phyloP scores from a whole-genome alignment of 2,797 vertebrate species.

The Vireo griseus region DNA sequence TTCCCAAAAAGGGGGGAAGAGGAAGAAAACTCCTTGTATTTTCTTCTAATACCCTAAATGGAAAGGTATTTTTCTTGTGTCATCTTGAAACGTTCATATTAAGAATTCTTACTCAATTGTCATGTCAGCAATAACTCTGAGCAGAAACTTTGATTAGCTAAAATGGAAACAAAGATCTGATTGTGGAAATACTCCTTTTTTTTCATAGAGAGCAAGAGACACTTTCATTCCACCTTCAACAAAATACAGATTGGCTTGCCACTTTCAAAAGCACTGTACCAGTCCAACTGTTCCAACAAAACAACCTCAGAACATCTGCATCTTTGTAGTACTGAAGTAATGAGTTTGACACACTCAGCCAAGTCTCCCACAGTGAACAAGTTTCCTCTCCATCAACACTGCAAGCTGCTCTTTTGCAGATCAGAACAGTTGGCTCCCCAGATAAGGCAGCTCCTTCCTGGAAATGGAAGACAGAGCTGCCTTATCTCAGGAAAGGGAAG shows the following conservation, averaged over 20 bases:
- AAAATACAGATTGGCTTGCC: neutral
- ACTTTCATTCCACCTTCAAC: neutral
- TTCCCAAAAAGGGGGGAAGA: neutral
- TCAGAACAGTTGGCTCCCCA: neutral
- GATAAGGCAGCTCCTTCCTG: conserved; percentile 32
- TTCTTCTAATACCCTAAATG: neutral
- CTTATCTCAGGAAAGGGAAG: conserved; percentile 27
- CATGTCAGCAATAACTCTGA: neutral
- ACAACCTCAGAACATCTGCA: neutral
- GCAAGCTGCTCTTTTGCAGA: neutral
- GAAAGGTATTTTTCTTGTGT: neutral
- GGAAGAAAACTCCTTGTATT: neutral
- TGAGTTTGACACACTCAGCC: neutral
- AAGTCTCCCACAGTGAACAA: neutral
- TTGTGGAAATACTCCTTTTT: neutral
- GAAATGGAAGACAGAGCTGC: conserved; percentile 14
- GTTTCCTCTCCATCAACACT: neutral
- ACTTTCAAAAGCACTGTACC: neutral
- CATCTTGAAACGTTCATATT: neutral
- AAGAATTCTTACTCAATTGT: neutral
- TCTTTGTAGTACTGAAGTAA: neutral
- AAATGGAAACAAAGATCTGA: neutral
- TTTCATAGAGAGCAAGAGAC: neutral
- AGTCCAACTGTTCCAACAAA: neutral
- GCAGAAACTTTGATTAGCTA: neutral